phyloP scores from a whole-genome alignment of 2,888 invertebrate species.

The Artemia sp. region DNA sequence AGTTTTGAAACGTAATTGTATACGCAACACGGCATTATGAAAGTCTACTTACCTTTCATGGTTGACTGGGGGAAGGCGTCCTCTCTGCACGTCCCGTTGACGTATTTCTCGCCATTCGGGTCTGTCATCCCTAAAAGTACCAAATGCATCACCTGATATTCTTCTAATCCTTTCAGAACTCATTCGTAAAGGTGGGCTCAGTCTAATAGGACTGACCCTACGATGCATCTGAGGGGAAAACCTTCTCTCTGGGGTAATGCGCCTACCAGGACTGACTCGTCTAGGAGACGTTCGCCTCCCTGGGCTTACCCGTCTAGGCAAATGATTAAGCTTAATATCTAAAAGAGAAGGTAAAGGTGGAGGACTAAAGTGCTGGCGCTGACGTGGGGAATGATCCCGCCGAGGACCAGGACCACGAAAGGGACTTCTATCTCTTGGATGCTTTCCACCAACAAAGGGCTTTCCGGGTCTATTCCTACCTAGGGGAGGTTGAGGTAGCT shows the following conservation, averaged over 20 bases:
- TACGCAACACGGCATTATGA: too few relatives aligned
- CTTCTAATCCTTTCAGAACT: not conserved
- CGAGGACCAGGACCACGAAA: not conserved
- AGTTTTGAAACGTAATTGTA: too few relatives aligned
- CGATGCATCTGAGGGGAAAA: slow-evolving; percentile 3
- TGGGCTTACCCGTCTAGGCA: not conserved
- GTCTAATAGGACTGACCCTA: slow-evolving; percentile 10
- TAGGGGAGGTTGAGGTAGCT: too few relatives aligned
- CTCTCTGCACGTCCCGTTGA: not conserved
- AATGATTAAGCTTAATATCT: not conserved
- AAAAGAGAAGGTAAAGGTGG: not conserved
- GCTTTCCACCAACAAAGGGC: too few relatives aligned
- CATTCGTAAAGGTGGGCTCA: not conserved
- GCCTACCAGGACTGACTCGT: slow-evolving; percentile 13
- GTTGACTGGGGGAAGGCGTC: not conserved
- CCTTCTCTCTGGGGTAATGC: not conserved
- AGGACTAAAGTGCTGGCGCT: not conserved
- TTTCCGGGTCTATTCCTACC: too few relatives aligned
- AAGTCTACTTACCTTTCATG: slow-evolving; percentile 2
- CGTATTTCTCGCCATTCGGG: not conserved
- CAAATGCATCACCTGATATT: not conserved
- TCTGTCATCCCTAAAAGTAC: not conserved
- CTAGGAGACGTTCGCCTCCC: not conserved
- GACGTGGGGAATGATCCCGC: slow-evolving; percentile 1
- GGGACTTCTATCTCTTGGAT: too few relatives aligned